These are phyloP conservation scores for Bradypus variegatus DNA, from an alignment of 2,797 vertebrate genomes.

Conservation along the genomic window DNA sequence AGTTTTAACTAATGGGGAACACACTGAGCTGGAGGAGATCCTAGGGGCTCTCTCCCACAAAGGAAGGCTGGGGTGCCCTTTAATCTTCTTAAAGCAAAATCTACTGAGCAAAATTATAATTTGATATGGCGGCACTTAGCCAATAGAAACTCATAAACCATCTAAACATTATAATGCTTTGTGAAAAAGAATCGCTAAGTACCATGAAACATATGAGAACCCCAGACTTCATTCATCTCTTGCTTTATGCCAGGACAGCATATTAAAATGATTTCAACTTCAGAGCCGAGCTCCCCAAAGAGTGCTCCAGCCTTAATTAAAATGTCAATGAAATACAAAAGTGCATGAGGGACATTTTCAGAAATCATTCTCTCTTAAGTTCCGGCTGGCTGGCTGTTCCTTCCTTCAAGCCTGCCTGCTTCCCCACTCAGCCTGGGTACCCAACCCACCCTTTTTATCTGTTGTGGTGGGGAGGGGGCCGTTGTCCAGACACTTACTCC, in stretches of 20 bases:
- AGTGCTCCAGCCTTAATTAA: slow-evolving; percentile 77
- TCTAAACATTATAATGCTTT: slow-evolving; percentile 75
- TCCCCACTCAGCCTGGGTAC: not conserved
- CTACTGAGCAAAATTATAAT: slow-evolving; percentile 78
- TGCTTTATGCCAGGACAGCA: slow-evolving; percentile 71
- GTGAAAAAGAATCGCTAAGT: slow-evolving; percentile 75
- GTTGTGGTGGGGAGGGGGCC: not conserved
- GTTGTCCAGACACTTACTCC: no score
- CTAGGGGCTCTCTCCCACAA: not conserved
- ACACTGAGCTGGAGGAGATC: not conserved
- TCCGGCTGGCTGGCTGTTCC: slow-evolving; percentile 63
- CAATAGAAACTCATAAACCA: slow-evolving; percentile 76
- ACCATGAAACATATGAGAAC: slow-evolving; percentile 75
- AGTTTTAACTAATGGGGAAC: not conserved
- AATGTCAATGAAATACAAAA: slow-evolving; percentile 77
- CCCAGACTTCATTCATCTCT: slow-evolving; percentile 74
- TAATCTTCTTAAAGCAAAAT: slow-evolving; percentile 77
- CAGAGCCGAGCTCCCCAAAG: slow-evolving; percentile 75
- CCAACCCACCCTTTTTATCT: not conserved
- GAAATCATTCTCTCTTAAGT: slow-evolving; percentile 66
- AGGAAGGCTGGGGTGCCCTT: slow-evolving; percentile 69
- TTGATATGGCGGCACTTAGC: slow-evolving; percentile 74
- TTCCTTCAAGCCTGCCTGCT: not conserved
- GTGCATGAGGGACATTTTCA: slow-evolving; percentile 68
- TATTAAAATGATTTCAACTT: slow-evolving; percentile 79